Percentiles rank a stretch among this genome's conserved stretches.
Evolutionary conservation across 2,888 invertebrate genomes (phyloP).

Genomic region (Meiosimyza platycephala): DNA sequence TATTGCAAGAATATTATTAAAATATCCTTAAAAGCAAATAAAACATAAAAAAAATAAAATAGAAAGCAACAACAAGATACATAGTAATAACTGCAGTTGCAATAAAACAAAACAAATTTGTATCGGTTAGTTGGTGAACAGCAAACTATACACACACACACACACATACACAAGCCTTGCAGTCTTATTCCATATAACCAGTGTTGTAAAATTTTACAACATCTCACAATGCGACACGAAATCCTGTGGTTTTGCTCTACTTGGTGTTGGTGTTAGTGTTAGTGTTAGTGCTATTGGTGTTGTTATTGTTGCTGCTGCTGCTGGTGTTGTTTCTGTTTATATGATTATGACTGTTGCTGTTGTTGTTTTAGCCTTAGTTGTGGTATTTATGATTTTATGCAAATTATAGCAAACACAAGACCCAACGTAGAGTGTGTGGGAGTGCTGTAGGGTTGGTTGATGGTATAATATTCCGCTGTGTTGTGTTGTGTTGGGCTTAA

Average conservation of each 20-base stretch:
- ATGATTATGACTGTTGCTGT: conserved; percentile 6
- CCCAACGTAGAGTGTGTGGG: background rate
- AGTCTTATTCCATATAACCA: conserved; percentile 13
- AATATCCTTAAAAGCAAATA: too few relatives aligned
- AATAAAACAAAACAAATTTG: too few relatives aligned
- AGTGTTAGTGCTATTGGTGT: conserved; percentile 15
- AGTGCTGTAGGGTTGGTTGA: background rate
- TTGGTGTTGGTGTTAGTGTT: conserved; percentile 13
- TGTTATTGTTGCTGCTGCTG: conserved; percentile 13
- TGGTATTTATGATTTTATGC: conserved; percentile 23
- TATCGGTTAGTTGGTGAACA: too few relatives aligned
- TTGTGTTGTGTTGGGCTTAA: background rate
- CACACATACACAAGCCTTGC: background rate
- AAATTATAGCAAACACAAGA: conserved; percentile 8
- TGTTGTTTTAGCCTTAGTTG: background rate
- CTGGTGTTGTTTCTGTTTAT: background rate
- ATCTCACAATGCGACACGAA: conserved; percentile 24
- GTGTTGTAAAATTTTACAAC: conserved; percentile 32
- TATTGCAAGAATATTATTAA: too few relatives aligned
- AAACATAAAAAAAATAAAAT: too few relatives aligned
- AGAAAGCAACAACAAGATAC: too few relatives aligned
- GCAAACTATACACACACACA: background rate
- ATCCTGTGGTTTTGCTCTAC: conserved; percentile 26
- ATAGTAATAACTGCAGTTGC: too few relatives aligned
- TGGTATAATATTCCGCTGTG: background rate